These are phyloP conservation scores for Sebastes oblongus DNA, from an alignment of 2,797 vertebrate species.

Conservation along the genomic window DNA sequence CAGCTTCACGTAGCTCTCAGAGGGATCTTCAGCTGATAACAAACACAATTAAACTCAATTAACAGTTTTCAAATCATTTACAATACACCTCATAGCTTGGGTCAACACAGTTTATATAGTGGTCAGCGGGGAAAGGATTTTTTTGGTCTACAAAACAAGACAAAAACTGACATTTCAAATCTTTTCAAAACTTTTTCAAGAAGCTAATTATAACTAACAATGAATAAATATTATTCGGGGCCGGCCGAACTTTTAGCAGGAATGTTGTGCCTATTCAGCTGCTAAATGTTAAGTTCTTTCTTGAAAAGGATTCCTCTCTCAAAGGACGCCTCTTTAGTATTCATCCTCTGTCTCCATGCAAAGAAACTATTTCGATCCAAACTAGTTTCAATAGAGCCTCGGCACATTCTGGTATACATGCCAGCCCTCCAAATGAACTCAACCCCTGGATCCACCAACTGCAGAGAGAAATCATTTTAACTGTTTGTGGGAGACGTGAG, in stretches of 20 bases:
- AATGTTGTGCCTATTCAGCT: constrained; percentile 14
- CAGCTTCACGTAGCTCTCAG: constrained; percentile 95
- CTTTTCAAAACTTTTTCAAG: constrained; percentile 7
- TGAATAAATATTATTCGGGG: not conserved
- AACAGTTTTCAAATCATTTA: not conserved
- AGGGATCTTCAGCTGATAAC: constrained; percentile 93
- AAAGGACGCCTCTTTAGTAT: constrained; percentile 61
- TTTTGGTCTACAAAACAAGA: constrained; percentile 10
- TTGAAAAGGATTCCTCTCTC: constrained; percentile 37
- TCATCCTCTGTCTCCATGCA: constrained; percentile 43
- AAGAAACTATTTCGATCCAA: constrained; percentile 53
- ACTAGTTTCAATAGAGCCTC: constrained; percentile 48
- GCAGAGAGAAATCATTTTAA: constrained; percentile 42
- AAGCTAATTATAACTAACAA: not conserved
- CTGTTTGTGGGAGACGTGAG: constrained; percentile 6
- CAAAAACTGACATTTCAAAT: constrained; percentile 50
- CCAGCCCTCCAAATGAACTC: constrained; percentile 49
- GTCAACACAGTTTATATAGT: not conserved
- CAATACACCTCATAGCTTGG: not conserved
- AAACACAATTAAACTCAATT: not conserved
- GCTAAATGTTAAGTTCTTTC: constrained; percentile 22
- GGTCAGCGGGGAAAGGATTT: not conserved
- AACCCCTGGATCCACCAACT: constrained; percentile 28
- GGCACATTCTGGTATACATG: constrained; percentile 35
- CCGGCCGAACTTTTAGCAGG: not conserved